Conservation (phyloP, 2,888 invertebrate species). For the Ochlodes sylvanus region DNA sequence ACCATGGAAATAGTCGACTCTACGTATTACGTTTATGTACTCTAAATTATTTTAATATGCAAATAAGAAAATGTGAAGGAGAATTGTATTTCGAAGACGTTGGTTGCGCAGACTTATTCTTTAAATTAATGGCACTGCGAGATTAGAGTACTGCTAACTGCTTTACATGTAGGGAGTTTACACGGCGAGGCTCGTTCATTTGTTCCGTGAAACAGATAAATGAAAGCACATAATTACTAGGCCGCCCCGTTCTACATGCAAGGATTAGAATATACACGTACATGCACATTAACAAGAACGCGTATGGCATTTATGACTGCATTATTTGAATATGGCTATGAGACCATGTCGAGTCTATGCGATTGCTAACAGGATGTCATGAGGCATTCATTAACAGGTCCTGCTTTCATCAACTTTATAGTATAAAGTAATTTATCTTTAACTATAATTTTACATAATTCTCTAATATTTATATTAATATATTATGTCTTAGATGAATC, state of each 20-base stretch:
- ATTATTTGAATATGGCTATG: slow-evolving; percentile 65
- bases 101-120: slow-evolving; percentile 83
- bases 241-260: slow-evolving; percentile 82
- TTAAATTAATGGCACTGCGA: slow-evolving; percentile 82
- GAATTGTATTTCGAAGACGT: slow-evolving; percentile 82
- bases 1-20: slow-evolving; percentile 70
- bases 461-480: too few relatives aligned
- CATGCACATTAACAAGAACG: slow-evolving; percentile 75
- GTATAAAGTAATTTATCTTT: background rate
- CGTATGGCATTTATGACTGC: slow-evolving; percentile 82
- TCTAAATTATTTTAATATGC: slow-evolving; percentile 85
- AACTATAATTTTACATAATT: too few relatives aligned
- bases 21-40: slow-evolving; percentile 78
- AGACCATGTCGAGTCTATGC: slow-evolving; percentile 35
- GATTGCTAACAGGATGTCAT: slow-evolving; percentile 51
- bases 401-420: slow-evolving; percentile 8
- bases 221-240: slow-evolving; percentile 85
- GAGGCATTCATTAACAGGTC: slow-evolving; percentile 1
- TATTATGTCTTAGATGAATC: too few relatives aligned
- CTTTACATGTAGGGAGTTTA: slow-evolving; percentile 81
- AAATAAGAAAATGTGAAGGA: slow-evolving; percentile 84
- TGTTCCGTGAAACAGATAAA: slow-evolving; percentile 82
- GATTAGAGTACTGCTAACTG: slow-evolving; percentile 84
- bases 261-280: slow-evolving; percentile 82
- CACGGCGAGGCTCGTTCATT: slow-evolving; percentile 74